Conservation (phyloP, 2,888 invertebrate genomes). For the Podotricha telesiphe region DNA sequence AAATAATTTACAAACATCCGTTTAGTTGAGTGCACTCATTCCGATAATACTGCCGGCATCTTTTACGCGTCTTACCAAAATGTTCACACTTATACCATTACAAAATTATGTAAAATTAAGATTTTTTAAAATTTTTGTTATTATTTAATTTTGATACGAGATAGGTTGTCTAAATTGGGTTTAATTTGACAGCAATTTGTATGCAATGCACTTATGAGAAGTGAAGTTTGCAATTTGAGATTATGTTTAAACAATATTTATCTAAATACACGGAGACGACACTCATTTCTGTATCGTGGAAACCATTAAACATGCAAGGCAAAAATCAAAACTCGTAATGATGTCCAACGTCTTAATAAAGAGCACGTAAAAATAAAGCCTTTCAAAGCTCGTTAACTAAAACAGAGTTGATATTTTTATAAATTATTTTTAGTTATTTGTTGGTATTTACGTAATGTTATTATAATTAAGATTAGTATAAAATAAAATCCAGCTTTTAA, state of each 20-base stretch:
- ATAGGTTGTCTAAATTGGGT: conserved; percentile 9
- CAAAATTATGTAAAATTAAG: conserved; percentile 14
- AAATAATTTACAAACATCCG: conserved; percentile 34
- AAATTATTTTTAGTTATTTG: no score
- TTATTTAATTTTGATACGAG: conserved; percentile 9
- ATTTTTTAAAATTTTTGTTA: not conserved
- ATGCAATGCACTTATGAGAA: conserved; percentile 25
- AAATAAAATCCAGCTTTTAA: no score
- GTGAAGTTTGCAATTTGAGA: conserved; percentile 19
- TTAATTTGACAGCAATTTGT: conserved; percentile 20
- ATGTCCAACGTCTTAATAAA: conserved; percentile 7
- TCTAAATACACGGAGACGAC: conserved; percentile 9
- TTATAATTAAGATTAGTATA: no score
- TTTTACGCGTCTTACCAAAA: conserved; percentile 34
- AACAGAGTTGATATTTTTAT: no score
- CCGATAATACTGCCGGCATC: conserved; percentile 34
- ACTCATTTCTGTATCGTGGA: conserved; percentile 11
- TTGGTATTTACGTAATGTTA: no score
- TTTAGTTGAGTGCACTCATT: conserved; percentile 34
- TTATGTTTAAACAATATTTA: conserved; percentile 14
- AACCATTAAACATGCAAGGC: conserved; percentile 20
- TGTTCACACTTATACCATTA: conserved; percentile 30
- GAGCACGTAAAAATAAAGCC: not conserved
- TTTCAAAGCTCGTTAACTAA: not conserved
- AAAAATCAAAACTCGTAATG: conserved; percentile 2